These are phyloP conservation scores for Diadema setosum DNA, from an alignment of 35 echinoderm and acorn worm genomes.

Conservation along the genomic window DNA sequence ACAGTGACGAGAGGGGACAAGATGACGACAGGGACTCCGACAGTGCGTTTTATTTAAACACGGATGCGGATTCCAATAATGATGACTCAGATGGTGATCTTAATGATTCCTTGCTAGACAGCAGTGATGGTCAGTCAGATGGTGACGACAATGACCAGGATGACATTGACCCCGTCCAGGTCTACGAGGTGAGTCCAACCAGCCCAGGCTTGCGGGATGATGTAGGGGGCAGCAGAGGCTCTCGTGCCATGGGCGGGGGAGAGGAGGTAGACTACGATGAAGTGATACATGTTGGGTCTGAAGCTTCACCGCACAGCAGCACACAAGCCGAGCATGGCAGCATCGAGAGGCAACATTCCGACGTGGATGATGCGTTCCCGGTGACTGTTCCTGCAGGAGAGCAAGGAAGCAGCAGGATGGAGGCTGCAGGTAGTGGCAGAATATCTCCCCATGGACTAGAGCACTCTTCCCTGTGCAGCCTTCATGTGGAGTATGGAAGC, in stretches of 20 bases:
- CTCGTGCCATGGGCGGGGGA: not conserved
- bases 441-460: not conserved
- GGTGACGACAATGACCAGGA: not conserved
- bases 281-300: not conserved
- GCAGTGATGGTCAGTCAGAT: not conserved
- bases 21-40: not conserved
- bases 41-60: not conserved
- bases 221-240: not conserved
- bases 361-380: too few species aligned
- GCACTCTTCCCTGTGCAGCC: not conserved
- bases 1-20: not conserved
- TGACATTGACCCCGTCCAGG: not conserved
- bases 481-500: not conserved
- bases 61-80: not conserved
- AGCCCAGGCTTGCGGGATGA: not conserved
- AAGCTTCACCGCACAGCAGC: not conserved
- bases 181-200: slow-evolving; percentile 10
- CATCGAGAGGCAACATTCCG: not conserved
- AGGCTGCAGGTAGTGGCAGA: too few species aligned
- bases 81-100: slow-evolving; percentile 8
- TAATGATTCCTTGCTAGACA: slow-evolving; percentile 18
- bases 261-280: not conserved
- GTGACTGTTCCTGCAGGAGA: too few species aligned
- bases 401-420: too few species aligned
- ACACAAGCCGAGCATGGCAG: not conserved